Base-by-base conservation (phyloP, 2,797 vertebrate genomes). In the Coregonus sp. region DNA sequence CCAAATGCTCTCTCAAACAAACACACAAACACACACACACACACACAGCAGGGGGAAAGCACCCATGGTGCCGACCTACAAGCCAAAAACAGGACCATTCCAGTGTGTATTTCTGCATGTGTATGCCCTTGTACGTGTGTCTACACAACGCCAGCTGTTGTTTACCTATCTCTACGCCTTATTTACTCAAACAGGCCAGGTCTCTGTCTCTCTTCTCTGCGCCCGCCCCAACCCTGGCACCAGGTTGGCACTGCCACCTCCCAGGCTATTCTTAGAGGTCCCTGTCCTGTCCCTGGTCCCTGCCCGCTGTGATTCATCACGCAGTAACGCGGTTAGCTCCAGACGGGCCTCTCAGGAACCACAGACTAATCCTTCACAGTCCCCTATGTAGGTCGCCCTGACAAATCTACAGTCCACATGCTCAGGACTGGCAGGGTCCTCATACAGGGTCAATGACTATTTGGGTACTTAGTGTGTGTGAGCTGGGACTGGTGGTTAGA, bases 111-210 rank as follows among this genome's bases (percentile, higher is more conserved):
- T 29, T 73, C 29, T 73, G 47, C n/a, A 52, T 74, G 78, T 77
- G 75, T 31, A 71, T 11, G 54, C 61, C 12, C 52, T 59, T 51
- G 54, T 51, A 33, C 20, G 40, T 68, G 66, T 59, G 67, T 31
- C 35, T 33, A 52, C 77, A 85, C 89, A 81, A 35, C 87, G 88
- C 92, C 95, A 96, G 94, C 93, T 93, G 92, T 90, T 94, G 94
- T 94, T 95, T 95, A 93, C 94, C 94, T 94, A 92, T 80, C 89
- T 89, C 89, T 90, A 89, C 94, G 89, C 90, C 88, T 95, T 96
- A 95, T 96, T 97, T 97, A 97, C 94, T 97, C 94, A 96, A 93
- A 89, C 88, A 86, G 89, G 89, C 86, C 89, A 90, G 81, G 80
- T 85, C 80, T 89, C 50, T 69, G 86, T 91, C 86, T 85, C 75